These are phyloP conservation scores for Chelonoidis abingdonii DNA, from an alignment of 2,113 vertebrate species.

Conservation along the genomic window DNA sequence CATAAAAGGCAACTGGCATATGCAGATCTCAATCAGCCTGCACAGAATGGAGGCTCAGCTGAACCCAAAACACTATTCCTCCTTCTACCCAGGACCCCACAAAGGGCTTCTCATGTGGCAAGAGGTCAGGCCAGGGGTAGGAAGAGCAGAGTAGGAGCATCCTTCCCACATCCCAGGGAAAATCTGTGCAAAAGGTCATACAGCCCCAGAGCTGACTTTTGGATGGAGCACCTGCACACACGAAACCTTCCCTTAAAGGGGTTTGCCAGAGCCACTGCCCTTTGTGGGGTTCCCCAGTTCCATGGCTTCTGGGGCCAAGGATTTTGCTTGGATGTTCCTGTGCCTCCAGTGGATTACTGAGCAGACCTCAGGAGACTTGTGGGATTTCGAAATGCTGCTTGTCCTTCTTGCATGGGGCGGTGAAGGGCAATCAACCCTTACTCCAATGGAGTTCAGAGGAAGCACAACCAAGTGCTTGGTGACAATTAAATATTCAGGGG, in stretches of 20 bases:
- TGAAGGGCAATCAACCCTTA: background rate
- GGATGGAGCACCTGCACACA: background rate
- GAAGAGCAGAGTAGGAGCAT: background rate
- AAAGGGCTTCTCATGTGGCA: background rate
- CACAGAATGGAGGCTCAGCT: background rate
- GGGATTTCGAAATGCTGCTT: background rate
- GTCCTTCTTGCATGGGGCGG: background rate
- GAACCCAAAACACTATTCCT: background rate
- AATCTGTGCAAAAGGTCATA: background rate
- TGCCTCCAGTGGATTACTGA: background rate
- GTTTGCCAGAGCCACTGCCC: background rate
- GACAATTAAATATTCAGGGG: background rate
- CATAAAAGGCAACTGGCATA: background rate
- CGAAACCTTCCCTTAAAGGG: background rate
- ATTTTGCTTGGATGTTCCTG: fast-evolving
- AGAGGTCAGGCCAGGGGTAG: background rate
- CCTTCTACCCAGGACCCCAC: background rate
- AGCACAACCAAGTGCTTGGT: background rate
- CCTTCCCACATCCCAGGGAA: background rate
- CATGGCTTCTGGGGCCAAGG: background rate
- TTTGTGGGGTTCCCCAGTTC: background rate
- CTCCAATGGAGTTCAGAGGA: background rate
- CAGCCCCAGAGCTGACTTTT: background rate
- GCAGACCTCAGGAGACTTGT: background rate
- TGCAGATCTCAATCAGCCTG: background rate